A percentile compares a stretch with the other conserved stretches of the same genome.
Conservation (phyloP, 2,888 invertebrate species). For the Mantis religiosa region DNA sequence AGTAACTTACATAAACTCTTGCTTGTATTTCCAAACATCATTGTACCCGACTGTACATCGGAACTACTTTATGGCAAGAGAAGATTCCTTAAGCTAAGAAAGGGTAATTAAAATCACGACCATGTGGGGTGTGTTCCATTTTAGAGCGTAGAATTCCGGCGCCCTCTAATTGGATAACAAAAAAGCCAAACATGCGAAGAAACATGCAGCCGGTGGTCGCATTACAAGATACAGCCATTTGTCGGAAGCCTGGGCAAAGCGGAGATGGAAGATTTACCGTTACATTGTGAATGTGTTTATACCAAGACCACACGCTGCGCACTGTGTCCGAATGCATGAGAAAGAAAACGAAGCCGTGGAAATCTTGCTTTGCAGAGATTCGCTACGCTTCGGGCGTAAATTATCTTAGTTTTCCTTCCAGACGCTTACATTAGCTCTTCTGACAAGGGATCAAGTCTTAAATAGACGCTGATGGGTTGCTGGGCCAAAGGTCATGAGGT, state of each 20-base stretch:
- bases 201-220: background rate
- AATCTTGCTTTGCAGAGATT: background rate
- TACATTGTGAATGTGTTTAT: background rate
- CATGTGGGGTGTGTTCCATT: background rate
- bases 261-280: background rate
- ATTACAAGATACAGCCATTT: background rate
- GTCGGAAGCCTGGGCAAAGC: background rate
- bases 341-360: background rate
- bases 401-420: background rate
- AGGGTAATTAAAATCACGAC: background rate
- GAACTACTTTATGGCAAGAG: background rate
- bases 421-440: background rate
- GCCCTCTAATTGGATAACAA: background rate
- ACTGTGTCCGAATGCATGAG: background rate
- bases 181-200: background rate
- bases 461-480: too few relatives aligned
- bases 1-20: background rate
- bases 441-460: too few relatives aligned
- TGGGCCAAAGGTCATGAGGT: background rate
- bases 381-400: background rate
- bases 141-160: background rate
- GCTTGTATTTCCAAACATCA: background rate
- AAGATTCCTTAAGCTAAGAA: background rate
- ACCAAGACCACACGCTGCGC: background rate
- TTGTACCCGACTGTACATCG: background rate